Evolutionary conservation across 2,797 vertebrate genomes (phyloP), one percentile per base, ranked within the genome.

Genomic region (Sebastiscus albofasciatus): DNA sequence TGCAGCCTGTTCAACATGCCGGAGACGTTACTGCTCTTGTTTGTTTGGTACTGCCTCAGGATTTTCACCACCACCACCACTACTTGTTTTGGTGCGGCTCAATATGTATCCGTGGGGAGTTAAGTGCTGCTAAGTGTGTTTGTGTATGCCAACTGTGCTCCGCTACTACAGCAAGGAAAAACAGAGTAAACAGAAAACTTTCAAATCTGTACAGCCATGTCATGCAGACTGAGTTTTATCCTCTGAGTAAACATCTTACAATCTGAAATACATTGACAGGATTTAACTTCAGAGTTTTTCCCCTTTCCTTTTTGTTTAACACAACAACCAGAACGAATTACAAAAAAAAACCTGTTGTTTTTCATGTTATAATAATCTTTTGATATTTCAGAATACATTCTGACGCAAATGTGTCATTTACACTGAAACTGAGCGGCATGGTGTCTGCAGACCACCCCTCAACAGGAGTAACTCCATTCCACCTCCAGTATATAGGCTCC

Each of bases 171-270:
- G 52, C 34, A 20, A 84, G 69, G 74, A 67, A 74, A 18, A 67
- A 72, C 52, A 60, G 66, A 49, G 55, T 77, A 83, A 90, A 86
- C 69, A 79, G 70, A 69, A 87, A 87, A 87, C 69, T 66, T 90
- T 76, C 54, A 83, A 83, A 86, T 85, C 77, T 78, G 54, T 64
- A 78, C 61, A 78, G 85, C 72, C 68, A 76, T 79, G 72, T 83
- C 74, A 76, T 54, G 72, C 79, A 81, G 59, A 31, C 61, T n/a
- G 64, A 71, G 49, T 74, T 81, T 84, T 20, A 84, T 75, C 84
- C 67, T 58, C 4, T 4, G 67, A 72, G 70, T 74, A 86, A 89
- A 85, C 80, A 71, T 65, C 27, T 49, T 54, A 34, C 42, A 49
- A 46, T 80, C 52, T 83, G 76, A 61, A 81, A 75, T 72, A 49